Evolutionary conservation across 2,113 vertebrate species (phyloP).

Genomic region (Nothoprocta pentlandii): DNA sequence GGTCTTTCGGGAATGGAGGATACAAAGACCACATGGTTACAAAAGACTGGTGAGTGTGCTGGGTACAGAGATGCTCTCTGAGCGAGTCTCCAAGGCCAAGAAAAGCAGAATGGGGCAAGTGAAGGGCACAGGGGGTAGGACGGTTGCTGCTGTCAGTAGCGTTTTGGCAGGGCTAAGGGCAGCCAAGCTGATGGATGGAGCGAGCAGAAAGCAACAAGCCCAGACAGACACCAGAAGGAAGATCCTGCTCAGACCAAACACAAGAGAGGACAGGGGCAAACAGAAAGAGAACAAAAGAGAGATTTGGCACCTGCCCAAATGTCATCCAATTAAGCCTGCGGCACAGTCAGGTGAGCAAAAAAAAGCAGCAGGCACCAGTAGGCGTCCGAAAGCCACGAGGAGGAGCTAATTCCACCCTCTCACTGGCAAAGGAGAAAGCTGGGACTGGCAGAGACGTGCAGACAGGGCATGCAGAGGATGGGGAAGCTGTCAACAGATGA

Average conservation of each 20-base stretch:
- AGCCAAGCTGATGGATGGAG: background rate
- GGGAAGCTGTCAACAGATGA: conserved; percentile 13
- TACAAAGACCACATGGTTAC: background rate
- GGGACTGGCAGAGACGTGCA: background rate
- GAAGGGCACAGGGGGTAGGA: background rate
- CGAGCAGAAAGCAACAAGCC: background rate
- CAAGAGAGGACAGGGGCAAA: conserved; percentile 2
- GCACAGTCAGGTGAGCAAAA: conserved; percentile 61
- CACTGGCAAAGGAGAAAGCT: background rate
- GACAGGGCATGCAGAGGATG: background rate
- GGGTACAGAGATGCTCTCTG: rapidly evolving
- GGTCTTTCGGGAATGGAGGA: background rate
- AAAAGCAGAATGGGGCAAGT: background rate
- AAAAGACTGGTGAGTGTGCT: background rate
- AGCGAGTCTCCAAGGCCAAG: background rate
- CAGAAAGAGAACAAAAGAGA: conserved; percentile 48
- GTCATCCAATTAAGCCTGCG: conserved; percentile 58
- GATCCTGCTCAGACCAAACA: conserved; percentile 26
- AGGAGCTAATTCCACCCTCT: conserved; percentile 14
- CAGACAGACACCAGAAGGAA: conserved; percentile 44
- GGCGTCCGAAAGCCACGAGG: background rate
- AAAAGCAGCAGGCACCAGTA: background rate
- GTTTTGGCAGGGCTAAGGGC: background rate
- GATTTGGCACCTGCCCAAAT: conserved; percentile 53
- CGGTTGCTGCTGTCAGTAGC: background rate